Evolutionary conservation across 2,113 vertebrate species (phyloP).

Genomic region (Atlantisia rogersi): DNA sequence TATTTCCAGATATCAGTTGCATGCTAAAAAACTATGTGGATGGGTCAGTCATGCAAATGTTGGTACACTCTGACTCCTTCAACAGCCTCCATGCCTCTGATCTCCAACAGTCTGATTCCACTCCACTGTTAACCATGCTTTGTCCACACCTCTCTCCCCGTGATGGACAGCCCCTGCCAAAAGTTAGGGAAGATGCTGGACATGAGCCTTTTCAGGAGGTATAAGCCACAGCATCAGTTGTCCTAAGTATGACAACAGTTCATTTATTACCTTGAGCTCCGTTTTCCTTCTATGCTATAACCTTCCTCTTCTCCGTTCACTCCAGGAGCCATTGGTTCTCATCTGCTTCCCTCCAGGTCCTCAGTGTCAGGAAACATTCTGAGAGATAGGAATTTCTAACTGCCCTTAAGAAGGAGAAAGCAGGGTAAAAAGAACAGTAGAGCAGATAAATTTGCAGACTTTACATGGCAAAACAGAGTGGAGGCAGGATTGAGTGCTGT

Average conservation of each 20-base stretch:
- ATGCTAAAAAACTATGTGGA: fast-evolving
- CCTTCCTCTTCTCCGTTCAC: not conserved
- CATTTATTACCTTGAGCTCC: not conserved
- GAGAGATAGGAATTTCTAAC: not conserved
- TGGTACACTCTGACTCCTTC: not conserved
- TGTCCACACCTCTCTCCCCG: not conserved
- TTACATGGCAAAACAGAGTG: not conserved
- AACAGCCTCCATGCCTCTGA: not conserved
- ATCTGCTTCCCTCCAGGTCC: not conserved
- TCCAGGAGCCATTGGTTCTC: not conserved
- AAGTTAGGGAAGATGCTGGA: not conserved
- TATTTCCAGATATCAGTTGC: not conserved
- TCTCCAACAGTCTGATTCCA: not conserved
- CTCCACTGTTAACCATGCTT: not conserved
- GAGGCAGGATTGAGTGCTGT: not conserved
- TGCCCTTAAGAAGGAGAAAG: not conserved
- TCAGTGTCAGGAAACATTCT: not conserved
- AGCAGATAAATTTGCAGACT: not conserved
- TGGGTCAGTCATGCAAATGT: not conserved
- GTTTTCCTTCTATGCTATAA: not conserved
- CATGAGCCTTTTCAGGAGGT: not conserved
- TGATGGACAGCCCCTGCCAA: not conserved
- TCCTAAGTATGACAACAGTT: not conserved
- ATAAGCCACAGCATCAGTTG: not conserved
- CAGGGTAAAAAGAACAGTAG: not conserved